Base-by-base conservation (phyloP, 2,113 vertebrate species). In the Ceratotherium simum region DNA sequence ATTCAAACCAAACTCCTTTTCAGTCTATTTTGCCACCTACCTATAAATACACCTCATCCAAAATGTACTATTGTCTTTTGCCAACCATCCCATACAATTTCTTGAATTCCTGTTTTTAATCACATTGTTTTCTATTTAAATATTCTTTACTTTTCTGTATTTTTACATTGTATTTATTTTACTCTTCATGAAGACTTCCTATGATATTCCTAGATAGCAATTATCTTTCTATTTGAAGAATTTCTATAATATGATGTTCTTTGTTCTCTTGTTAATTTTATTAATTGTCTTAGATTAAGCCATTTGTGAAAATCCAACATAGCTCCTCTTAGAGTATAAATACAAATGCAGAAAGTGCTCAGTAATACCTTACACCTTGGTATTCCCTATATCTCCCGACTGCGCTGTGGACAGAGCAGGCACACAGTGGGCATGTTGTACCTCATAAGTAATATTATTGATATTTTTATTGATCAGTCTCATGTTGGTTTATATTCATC, bases 301-400 rank as follows among this genome's bases (percentile, higher is more conserved):
- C 7, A n/a, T 69, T 81, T 76, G 17, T 84, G 17, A 79, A 83
- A 79, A 62, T 62, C 27, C 9, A 60, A n/a, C 2, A 56, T 6
- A 70, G 27, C 3, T n/a, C 6, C 14, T 29, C 36, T 18, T 16
- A 46, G 9, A 54, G 4, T 73, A 86, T 62, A 65, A 46, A 65
- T 17, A 46, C 29, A 80, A 33, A 36, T 65, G 23, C 6, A 20
- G 14, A 80, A 48, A 42, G 2, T 3, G 0, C 3, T 94, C 5
- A 46, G 0, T 27, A 51, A 48, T 75, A 21, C 0, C 6, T 4
- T 87, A 5, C 6, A 54, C 20, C 8, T 21, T 27, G 11, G 4
- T 70, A 70, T n/a, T 92, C 33, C 1, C 2, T 81, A 4, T 13
- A 54, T 82, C 29, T 90, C 9, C 27, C 67, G 1, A 58, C 58